These are phyloP conservation scores for honey bee (Apis mellifera) DNA, from an alignment of 1,140 invertebrate species.

Conservation along the genomic window Amel_HAv3.1 CM009931.2:18922001-18922500, in stretches of 20 bases:
- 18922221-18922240: constrained; percentile 38
- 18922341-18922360: constrained; percentile 26
- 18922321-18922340: constrained; percentile 51
- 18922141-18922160: constrained; percentile 5
- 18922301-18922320: constrained; percentile 24
- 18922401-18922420: background rate
- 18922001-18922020: constrained; percentile 18
- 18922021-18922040: constrained; percentile 39
- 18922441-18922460: background rate
- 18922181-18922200: constrained; percentile 32
- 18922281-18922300: constrained; percentile 23
- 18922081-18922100: background rate
- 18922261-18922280: background rate
- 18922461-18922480: background rate
- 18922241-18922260: constrained; percentile 9
- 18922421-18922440: constrained; percentile 4
- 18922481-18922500: background rate
- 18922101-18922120: constrained; percentile 11
- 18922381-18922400: background rate
- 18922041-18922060: constrained; percentile 16
- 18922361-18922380: background rate
- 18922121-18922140: background rate
- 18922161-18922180: constrained; percentile 19
- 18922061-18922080: constrained; percentile 22
- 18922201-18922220: constrained; percentile 47